A percentile compares a stretch with the other conserved stretches of the same genome.
Evolutionary conservation across 2,113 vertebrate species (phyloP).

Genomic region (Halichoeres trimaculatus): DNA sequence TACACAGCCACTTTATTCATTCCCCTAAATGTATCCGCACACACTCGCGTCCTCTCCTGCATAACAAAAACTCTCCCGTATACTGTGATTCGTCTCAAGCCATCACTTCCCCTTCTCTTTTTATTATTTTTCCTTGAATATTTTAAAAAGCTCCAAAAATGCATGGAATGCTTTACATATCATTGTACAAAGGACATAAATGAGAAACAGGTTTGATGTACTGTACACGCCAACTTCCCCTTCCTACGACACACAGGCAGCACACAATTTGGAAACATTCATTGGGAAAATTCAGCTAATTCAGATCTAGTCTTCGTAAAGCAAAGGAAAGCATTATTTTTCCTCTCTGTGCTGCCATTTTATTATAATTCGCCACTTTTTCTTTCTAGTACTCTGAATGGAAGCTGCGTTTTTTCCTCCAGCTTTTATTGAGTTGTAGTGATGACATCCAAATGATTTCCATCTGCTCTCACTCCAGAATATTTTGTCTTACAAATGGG

Average conservation of each 20-base stretch:
- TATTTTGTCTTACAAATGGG: conserved; percentile 34
- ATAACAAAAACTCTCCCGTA: conserved; percentile 76
- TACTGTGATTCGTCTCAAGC: conserved; percentile 81
- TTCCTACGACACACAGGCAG: conserved; percentile 3
- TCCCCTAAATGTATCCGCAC: conserved; percentile 66
- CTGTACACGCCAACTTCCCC: conserved; percentile 17
- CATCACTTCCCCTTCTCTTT: conserved; percentile 45
- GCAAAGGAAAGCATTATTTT: conserved; percentile 46
- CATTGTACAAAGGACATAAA: conserved; percentile 66
- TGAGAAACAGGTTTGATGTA: conserved; percentile 54
- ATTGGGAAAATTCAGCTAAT: conserved; percentile 28
- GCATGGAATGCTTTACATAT: conserved; percentile 77
- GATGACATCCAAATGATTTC: conserved; percentile 62
- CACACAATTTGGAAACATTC: too few relatives aligned
- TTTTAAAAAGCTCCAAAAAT: conserved; percentile 62
- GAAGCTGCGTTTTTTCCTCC: conserved; percentile 34
- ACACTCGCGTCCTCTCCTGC: conserved; percentile 59
- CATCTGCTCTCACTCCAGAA: conserved; percentile 47
- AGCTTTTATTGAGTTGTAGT: conserved; percentile 64
- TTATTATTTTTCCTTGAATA: conserved; percentile 35
- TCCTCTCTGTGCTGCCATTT: conserved; percentile 42
- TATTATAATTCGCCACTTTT: conserved; percentile 40
- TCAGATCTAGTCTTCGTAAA: conserved; percentile 30
- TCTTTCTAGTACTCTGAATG: conserved; percentile 45
- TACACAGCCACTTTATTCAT: conserved; percentile 74